Evolutionary conservation across 2,797 vertebrate species (phyloP).

Genomic region (Telmatherina bonti): DNA sequence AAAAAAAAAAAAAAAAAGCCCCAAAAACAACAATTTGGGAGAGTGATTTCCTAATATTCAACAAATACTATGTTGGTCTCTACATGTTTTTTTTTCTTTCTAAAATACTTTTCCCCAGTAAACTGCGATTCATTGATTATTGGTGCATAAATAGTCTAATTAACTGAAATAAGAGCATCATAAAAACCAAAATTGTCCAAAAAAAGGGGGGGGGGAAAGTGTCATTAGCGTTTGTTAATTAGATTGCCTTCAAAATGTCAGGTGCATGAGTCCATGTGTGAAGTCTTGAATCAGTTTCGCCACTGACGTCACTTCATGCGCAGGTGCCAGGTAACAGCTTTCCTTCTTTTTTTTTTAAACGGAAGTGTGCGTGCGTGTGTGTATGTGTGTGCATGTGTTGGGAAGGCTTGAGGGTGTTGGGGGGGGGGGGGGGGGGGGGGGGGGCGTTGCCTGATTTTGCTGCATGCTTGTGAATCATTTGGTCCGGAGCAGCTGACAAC

Average conservation of each 20-base stretch:
- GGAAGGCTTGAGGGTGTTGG: too few species aligned
- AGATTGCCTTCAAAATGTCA: slow-evolving; percentile 4
- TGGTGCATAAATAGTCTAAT: neutral
- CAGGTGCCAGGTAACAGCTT: slow-evolving; percentile 69
- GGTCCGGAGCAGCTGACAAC: slow-evolving; percentile 48
- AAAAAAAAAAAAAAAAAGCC: too few species aligned
- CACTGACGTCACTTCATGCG: slow-evolving; percentile 72
- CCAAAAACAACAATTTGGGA: neutral
- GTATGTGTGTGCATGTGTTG: too few species aligned
- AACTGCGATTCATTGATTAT: slow-evolving; percentile 8
- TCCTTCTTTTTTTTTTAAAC: slow-evolving; percentile 29
- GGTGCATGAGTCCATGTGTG: slow-evolving; percentile 9
- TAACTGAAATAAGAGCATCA: slow-evolving; percentile 5
- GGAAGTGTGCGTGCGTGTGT: neutral
- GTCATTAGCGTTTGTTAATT: neutral
- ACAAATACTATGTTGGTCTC: neutral
- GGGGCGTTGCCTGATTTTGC: slow-evolving; percentile 32
- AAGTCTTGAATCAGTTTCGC: slow-evolving; percentile 54
- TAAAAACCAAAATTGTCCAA: neutral
- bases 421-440: too few species aligned
- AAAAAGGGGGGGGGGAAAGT: neutral
- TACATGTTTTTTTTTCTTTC: neutral
- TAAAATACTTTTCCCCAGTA: neutral
- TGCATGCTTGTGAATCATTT: slow-evolving; percentile 40
- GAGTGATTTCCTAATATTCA: neutral